These are phyloP conservation scores for Odontothrips loti DNA, from an alignment of 2,888 invertebrate genomes.

Conservation along the genomic window DNA sequence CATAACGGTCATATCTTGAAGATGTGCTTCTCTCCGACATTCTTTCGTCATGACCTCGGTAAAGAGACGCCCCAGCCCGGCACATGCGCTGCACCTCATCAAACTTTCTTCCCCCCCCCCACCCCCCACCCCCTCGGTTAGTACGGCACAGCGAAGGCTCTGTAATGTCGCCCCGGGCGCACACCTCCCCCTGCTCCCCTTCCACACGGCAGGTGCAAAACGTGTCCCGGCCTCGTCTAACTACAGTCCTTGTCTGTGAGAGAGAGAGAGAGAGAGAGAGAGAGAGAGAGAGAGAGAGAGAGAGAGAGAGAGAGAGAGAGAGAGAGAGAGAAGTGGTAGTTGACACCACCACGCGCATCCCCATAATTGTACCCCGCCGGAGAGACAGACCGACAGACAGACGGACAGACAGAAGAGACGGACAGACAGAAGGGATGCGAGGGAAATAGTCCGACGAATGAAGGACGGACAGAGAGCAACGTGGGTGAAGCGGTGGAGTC, in stretches of 20 bases:
- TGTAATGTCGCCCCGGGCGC: slow-evolving; percentile 3
- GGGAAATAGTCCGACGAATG: not conserved
- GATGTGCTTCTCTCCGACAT: too few relatives aligned
- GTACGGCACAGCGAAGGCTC: not conserved
- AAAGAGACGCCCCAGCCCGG: not conserved
- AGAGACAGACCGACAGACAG: not conserved
- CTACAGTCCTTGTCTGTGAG: not conserved
- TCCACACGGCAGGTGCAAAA: not conserved
- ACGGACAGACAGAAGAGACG: not conserved
- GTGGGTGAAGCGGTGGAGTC: not conserved
- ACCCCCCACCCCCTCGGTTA: not conserved
- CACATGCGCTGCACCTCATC: slow-evolving; percentile 17
- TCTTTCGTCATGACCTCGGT: too few relatives aligned
- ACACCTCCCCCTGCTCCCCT: not conserved
- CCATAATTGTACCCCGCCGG: too few relatives aligned
- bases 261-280: not conserved
- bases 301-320: not conserved
- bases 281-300: not conserved
- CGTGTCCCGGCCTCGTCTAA: not conserved
- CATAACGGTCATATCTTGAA: too few relatives aligned
- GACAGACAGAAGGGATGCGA: not conserved
- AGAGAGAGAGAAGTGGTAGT: not conserved
- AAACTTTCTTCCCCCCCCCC: not conserved
- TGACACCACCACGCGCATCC: too few relatives aligned
- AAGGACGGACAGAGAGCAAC: not conserved